phyloP scores from a whole-genome alignment of 2,113 vertebrate genomes.

The Condylura cristata region DNA sequence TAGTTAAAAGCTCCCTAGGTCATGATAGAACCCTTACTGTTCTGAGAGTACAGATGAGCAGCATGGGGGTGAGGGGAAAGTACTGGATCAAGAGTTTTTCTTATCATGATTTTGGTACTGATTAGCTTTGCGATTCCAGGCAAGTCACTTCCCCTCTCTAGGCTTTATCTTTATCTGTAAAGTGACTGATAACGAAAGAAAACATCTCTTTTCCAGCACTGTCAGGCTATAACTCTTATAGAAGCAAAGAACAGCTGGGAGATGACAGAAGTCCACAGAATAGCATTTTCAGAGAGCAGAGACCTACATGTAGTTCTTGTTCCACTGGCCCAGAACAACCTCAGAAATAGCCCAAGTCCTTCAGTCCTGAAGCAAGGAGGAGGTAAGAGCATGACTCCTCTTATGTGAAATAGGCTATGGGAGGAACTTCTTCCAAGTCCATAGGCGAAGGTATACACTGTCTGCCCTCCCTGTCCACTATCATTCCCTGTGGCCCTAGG shows the following conservation, averaged over 20 bases:
- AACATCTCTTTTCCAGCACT: not conserved
- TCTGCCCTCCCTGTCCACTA: no score
- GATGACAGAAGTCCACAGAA: not conserved
- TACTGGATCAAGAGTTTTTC: not conserved
- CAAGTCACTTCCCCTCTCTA: not conserved
- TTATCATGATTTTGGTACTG: not conserved
- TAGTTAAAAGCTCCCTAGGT: not conserved
- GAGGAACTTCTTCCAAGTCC: not conserved
- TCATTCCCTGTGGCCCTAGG: not conserved
- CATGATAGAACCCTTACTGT: not conserved
- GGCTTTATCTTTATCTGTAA: not conserved
- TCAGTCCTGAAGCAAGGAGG: not conserved
- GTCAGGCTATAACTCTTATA: not conserved
- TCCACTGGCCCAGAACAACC: not conserved
- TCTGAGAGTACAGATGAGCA: not conserved
- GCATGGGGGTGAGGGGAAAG: not conserved
- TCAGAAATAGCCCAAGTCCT: not conserved
- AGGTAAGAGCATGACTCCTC: not conserved
- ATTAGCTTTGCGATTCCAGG: not conserved
- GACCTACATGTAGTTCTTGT: not conserved
- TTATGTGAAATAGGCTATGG: not conserved
- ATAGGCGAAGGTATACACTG: accelerated
- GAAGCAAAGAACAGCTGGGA: not conserved
- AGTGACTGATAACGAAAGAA: not conserved
- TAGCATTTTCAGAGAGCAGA: not conserved